phyloP scores from a whole-genome alignment of 2,888 invertebrate species.

The Eupeodes luniger region DNA sequence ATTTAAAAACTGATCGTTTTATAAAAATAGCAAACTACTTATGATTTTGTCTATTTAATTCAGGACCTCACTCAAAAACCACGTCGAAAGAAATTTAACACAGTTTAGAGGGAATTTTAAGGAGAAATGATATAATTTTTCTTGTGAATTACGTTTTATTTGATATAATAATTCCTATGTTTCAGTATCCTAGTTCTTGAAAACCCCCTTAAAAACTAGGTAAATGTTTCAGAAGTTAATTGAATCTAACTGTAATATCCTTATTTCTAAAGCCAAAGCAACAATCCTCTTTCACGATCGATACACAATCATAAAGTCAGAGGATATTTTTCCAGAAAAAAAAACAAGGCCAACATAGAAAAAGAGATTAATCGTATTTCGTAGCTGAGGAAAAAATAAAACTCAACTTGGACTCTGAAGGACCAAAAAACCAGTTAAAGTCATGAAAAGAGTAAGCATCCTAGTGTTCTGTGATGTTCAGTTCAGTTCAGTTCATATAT shows the following conservation, averaged over 20 bases:
- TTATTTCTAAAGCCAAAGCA: background rate
- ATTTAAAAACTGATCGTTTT: too few species aligned
- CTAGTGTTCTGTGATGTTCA: background rate
- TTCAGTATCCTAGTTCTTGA: too few species aligned
- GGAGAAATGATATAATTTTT: too few species aligned
- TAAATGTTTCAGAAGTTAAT: too few species aligned
- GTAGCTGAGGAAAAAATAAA: background rate
- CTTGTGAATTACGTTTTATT: too few species aligned
- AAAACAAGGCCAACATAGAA: background rate
- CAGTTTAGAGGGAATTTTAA: too few species aligned
- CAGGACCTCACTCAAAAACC: too few species aligned
- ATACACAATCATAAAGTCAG: slow-evolving; percentile 42
- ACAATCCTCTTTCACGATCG: slow-evolving; percentile 29
- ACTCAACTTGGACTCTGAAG: background rate
- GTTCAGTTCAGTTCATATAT: background rate
- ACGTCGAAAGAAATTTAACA: too few species aligned
- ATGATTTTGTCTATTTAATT: too few species aligned
- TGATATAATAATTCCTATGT: too few species aligned
- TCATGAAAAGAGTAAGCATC: slow-evolving; percentile 29
- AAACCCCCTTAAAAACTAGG: too few species aligned
- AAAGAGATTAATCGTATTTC: slow-evolving; percentile 50
- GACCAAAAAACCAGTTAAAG: slow-evolving; percentile 6
- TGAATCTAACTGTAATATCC: background rate
- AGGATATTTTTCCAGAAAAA: slow-evolving; percentile 19
- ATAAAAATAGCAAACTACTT: too few species aligned